Percentiles rank a stretch among this genome's conserved stretches.
Conservation (phyloP, 2,113 vertebrate genomes). For the Ornithorhynchus anatinus region DNA sequence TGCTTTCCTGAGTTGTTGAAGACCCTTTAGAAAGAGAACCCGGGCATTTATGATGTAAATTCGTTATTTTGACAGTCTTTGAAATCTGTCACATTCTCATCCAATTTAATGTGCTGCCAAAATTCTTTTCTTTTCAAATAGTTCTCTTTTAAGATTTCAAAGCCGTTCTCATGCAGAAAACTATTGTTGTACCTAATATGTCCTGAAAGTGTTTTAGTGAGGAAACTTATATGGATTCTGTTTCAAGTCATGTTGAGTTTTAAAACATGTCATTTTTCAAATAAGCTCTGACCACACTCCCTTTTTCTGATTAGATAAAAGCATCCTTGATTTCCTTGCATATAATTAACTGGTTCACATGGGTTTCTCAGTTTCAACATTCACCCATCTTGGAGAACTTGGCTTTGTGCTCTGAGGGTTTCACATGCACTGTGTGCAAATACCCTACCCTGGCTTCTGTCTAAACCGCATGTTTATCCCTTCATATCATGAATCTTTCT, state of each 20-base stretch:
- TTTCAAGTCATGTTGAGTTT: constrained; percentile 81
- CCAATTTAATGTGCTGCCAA: constrained; percentile 86
- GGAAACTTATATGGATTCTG: constrained; percentile 79
- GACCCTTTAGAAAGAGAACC: constrained; percentile 85
- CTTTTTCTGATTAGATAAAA: constrained; percentile 68
- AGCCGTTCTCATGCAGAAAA: constrained; percentile 82
- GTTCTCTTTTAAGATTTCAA: constrained; percentile 80
- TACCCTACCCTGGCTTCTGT: too few species aligned
- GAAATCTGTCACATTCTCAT: constrained; percentile 88
- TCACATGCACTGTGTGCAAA: too few species aligned
- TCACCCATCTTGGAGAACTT: constrained; percentile 29
- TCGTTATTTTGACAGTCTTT: constrained; percentile 90
- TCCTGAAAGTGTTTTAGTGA: constrained; percentile 79
- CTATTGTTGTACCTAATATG: constrained; percentile 83
- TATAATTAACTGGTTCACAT: constrained; percentile 64
- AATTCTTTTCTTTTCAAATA: constrained; percentile 80
- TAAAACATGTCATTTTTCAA: constrained; percentile 76
- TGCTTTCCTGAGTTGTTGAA: constrained; percentile 88
- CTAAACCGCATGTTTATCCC: too few species aligned
- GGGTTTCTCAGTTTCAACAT: constrained; percentile 7
- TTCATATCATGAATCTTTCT: too few species aligned
- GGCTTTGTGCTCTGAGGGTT: constrained; percentile 21
- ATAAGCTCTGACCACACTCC: constrained; percentile 67
- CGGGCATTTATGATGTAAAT: constrained; percentile 95
- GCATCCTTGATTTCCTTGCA: constrained; percentile 67